These are phyloP conservation scores for Apogon hyalosoma DNA, from an alignment of 2,797 vertebrate genomes.

Conservation along the genomic window DNA sequence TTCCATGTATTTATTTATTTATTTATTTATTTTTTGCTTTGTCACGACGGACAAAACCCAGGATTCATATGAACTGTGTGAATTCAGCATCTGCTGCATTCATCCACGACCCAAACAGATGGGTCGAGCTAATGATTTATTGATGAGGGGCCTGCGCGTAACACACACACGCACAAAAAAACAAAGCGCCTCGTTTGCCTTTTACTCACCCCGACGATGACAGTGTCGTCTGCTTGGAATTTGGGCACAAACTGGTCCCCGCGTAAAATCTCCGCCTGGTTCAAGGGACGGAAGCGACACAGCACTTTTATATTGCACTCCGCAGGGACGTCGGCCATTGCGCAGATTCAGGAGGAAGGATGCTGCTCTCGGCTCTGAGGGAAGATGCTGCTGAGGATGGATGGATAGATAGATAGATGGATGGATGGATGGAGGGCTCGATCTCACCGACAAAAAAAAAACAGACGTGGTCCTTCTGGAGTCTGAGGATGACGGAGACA, in stretches of 20 bases:
- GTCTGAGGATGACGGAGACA: neutral
- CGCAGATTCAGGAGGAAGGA: constrained; percentile 68
- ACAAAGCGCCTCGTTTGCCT: constrained; percentile 59
- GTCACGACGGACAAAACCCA: neutral
- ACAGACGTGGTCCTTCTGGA: constrained; percentile 12
- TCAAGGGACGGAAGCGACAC: constrained; percentile 94
- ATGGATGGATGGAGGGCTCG: constrained; percentile 36
- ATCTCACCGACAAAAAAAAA: constrained; percentile 33
- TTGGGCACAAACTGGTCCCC: constrained; percentile 92
- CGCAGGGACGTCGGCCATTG: constrained; percentile 89
- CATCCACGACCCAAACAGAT: constrained; percentile 29
- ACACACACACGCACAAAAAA: constrained; percentile 14
- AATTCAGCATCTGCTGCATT: too few relatives aligned
- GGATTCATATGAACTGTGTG: too few relatives aligned
- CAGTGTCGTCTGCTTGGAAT: constrained; percentile 93
- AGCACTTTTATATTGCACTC: constrained; percentile 97
- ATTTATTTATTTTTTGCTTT: neutral
- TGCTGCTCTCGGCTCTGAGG: constrained; percentile 38
- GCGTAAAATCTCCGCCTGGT: constrained; percentile 91
- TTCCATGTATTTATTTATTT: too few relatives aligned
- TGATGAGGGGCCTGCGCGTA: constrained; percentile 63
- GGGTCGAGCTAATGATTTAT: constrained; percentile 61
- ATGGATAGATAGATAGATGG: constrained; percentile 16
- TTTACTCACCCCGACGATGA: constrained; percentile 88
- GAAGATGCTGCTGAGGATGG: constrained; percentile 50